A percentile compares a stretch with the other conserved stretches of the same genome.
Conservation (phyloP, 2,888 invertebrate genomes). For the Tryphoninae sp. region DNA sequence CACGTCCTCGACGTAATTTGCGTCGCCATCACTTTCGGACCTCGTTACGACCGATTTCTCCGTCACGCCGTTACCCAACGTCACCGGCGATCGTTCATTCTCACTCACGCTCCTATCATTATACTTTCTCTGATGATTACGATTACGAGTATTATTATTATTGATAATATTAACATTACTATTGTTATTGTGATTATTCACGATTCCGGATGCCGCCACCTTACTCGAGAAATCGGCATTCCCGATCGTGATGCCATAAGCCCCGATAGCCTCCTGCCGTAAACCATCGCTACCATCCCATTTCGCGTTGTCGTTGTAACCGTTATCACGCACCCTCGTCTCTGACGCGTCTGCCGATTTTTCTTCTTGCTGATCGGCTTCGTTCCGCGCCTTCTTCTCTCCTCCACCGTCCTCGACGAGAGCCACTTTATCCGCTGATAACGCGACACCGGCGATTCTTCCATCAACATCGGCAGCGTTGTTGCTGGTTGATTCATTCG, state of each 20-base stretch:
- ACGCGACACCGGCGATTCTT: constrained; percentile 29
- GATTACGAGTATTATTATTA: constrained; percentile 33
- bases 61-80: constrained; percentile 57
- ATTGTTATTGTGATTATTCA: constrained; percentile 51
- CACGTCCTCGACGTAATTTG: constrained; percentile 8
- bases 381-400: constrained; percentile 53
- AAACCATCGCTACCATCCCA: constrained; percentile 41
- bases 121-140: constrained; percentile 50
- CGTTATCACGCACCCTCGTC: constrained; percentile 1
- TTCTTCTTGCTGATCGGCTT: constrained; percentile 6
- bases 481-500: constrained; percentile 47
- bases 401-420: constrained; percentile 45
- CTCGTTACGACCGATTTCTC: constrained; percentile 53
- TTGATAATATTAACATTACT: constrained; percentile 34
- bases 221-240: constrained; percentile 33
- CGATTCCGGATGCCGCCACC: constrained; percentile 40
- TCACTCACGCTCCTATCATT: constrained; percentile 39
- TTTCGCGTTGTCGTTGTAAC: not conserved
- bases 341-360: not conserved
- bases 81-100: constrained; percentile 30
- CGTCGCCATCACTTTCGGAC: constrained; percentile 57
- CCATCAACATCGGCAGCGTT: constrained; percentile 30
- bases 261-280: constrained; percentile 48
- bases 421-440: constrained; percentile 50
- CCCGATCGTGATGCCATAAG: constrained; percentile 20